Evolutionary conservation across 2,797 vertebrate species (phyloP).

Genomic region (Botia kubotai): DNA sequence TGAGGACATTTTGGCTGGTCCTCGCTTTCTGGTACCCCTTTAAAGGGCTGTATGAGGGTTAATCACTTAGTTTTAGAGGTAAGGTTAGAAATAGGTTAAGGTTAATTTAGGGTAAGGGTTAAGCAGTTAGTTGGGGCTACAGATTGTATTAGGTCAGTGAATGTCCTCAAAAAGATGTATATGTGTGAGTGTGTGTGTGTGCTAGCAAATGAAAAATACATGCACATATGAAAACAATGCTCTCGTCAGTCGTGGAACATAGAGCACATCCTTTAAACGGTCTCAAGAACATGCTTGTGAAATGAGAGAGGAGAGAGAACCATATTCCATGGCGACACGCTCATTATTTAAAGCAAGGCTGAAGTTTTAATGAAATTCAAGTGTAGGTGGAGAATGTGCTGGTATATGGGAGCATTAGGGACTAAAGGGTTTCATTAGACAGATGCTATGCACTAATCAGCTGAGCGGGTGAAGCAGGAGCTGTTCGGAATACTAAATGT

Average conservation of each 20-base stretch:
- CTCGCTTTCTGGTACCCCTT: too few relatives aligned
- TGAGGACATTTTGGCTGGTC: too few relatives aligned
- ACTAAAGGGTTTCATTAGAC: neutral
- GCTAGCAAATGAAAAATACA: slow-evolving; percentile 24
- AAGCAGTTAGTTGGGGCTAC: too few relatives aligned
- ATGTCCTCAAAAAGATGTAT: too few relatives aligned
- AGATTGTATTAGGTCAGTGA: too few relatives aligned
- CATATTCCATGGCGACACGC: slow-evolving; percentile 25
- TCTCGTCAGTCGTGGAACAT: slow-evolving; percentile 32
- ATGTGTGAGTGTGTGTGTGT: neutral
- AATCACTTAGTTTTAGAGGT: too few relatives aligned
- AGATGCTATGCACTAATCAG: slow-evolving; percentile 7
- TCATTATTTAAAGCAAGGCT: slow-evolving; percentile 35
- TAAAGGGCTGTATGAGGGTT: too few relatives aligned
- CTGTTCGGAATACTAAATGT: neutral
- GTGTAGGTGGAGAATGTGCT: neutral
- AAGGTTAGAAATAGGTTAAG: too few relatives aligned
- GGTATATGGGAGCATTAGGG: neutral
- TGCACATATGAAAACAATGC: neutral
- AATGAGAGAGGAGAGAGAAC: slow-evolving; percentile 23
- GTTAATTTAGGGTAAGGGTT: too few relatives aligned
- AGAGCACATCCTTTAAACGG: slow-evolving; percentile 10
- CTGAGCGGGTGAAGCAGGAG: neutral
- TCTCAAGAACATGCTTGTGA: slow-evolving; percentile 20
- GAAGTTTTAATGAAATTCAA: slow-evolving; percentile 24